Evolutionary conservation across 2,797 vertebrate genomes (phyloP).

Genomic region (Dromococcyx pavoninus): DNA sequence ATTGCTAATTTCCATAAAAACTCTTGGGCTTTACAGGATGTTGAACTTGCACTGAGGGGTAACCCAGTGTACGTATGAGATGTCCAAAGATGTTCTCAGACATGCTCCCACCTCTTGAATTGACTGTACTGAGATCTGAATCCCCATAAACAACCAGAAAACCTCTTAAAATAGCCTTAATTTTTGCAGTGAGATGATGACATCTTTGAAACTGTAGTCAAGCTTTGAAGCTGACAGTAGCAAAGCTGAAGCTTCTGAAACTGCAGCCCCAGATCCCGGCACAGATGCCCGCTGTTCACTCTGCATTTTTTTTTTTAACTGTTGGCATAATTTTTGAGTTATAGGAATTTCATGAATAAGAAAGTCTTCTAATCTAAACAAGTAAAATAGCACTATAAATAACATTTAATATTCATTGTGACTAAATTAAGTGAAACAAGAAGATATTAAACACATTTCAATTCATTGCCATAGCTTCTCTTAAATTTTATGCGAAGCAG

Average conservation of each 20-base stretch:
- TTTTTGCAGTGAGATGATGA: conserved; percentile 55
- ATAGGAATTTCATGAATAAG: conserved; percentile 56
- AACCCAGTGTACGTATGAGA: accelerated
- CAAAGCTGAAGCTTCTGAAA: conserved; percentile 51
- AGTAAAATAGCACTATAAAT: conserved; percentile 61
- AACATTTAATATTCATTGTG: conserved; percentile 51
- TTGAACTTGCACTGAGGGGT: neutral
- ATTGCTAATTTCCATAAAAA: neutral
- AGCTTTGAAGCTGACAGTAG: conserved; percentile 57
- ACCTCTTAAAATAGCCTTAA: conserved; percentile 42
- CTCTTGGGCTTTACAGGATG: neutral
- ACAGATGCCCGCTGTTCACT: neutral
- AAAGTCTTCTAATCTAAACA: conserved; percentile 49
- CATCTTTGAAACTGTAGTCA: conserved; percentile 49
- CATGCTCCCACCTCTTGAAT: neutral
- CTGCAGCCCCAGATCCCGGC: conserved; percentile 4
- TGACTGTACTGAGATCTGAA: conserved; percentile 11
- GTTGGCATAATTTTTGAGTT: conserved; percentile 46
- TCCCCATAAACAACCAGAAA: neutral
- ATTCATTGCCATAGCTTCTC: conserved; percentile 20
- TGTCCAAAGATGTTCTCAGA: neutral
- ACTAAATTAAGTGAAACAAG: conserved; percentile 56
- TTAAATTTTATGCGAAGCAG: conserved; percentile 60
- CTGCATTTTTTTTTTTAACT: neutral
- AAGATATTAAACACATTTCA: conserved; percentile 54